These are phyloP conservation scores for Drosophila nasuta DNA, from an alignment of 1,140 invertebrate genomes.

Conservation along the genomic window DNA sequence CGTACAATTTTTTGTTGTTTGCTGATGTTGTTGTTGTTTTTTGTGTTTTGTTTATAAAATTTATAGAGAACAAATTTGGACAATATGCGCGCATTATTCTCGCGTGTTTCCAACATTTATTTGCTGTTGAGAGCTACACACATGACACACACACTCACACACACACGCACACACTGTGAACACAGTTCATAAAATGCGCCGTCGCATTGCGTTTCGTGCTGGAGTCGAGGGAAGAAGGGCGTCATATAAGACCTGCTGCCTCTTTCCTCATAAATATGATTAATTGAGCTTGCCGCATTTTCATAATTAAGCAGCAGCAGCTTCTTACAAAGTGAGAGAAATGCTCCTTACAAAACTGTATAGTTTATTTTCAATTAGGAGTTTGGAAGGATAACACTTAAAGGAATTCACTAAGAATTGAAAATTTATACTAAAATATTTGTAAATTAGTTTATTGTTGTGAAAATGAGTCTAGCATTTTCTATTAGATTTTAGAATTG, in stretches of 20 bases:
- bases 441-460: too few relatives aligned
- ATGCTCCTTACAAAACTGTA: neutral
- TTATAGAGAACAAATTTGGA: slow-evolving; percentile 84
- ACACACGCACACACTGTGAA: neutral
- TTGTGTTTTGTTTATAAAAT: slow-evolving; percentile 75
- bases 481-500: too few relatives aligned
- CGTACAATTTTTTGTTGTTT: slow-evolving; percentile 41
- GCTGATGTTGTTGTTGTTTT: slow-evolving; percentile 27
- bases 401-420: too few relatives aligned
- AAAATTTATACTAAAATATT: too few relatives aligned
- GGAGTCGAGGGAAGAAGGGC: neutral
- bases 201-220: slow-evolving; percentile 31
- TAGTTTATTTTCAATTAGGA: slow-evolving; percentile 41
- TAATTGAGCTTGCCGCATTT: slow-evolving; percentile 25
- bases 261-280: slow-evolving; percentile 41
- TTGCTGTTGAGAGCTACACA: slow-evolving; percentile 38
- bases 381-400: neutral
- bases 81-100: slow-evolving; percentile 78
- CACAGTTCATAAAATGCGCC: slow-evolving; percentile 33
- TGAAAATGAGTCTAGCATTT: too few relatives aligned
- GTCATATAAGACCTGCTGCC: slow-evolving; percentile 1
- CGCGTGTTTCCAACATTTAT: slow-evolving; percentile 71
- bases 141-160: slow-evolving; percentile 4
- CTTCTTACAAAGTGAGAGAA: neutral
- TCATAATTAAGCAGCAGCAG: slow-evolving; percentile 43